Evolutionary conservation across 2,113 vertebrate genomes (phyloP), one percentile per base, ranked within the genome.

Genomic region (Ascaphus truei): DNA sequence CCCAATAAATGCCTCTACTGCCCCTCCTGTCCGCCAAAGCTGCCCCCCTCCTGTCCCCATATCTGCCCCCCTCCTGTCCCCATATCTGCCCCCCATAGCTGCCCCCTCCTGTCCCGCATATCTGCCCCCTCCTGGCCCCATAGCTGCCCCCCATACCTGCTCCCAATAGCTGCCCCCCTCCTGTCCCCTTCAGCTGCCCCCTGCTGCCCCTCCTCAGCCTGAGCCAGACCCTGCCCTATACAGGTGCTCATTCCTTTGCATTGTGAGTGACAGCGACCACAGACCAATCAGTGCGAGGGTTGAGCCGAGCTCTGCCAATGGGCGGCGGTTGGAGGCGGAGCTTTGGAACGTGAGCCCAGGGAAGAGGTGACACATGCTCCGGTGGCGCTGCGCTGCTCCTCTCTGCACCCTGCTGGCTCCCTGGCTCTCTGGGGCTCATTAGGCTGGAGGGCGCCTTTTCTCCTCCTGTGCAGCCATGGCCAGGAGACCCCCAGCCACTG

Each of bases 401-500:
- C n/a, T 3, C 8, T 18, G 11, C 16, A 48, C 22, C 5, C 33
- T 10, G 3, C 18, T 30, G 3, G 55, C 11, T 1, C 18, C 15
- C 5, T 10, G 36, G 26, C 1, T 15, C 22, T 36, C 20, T n/a
- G 33, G 15, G 8, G 4, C 9, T 20, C 15, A 2, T 3, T 3
- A 7, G 16, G 5, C 23, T 41, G 36, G 34, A 3, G 26, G 37
- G 26, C 23, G 58, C 37, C n/a, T 61, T n/a, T 47, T 34, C 37
- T 31, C 45, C 18, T 16, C 9, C 33, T n/a, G 13, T 5, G 22
- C 41, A 68, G 71, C 63, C 75, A 95, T 94, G 93, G 84, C 78
- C 61, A 76, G 73, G 78, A 73, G 83, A 74, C 58, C 57, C 56
- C 61, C 63, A 61, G 62, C n/a, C 29, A 55, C 25, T 31, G n/a